phyloP scores from a whole-genome alignment of 2,113 vertebrate species.

The Pampusana beccarii region DNA sequence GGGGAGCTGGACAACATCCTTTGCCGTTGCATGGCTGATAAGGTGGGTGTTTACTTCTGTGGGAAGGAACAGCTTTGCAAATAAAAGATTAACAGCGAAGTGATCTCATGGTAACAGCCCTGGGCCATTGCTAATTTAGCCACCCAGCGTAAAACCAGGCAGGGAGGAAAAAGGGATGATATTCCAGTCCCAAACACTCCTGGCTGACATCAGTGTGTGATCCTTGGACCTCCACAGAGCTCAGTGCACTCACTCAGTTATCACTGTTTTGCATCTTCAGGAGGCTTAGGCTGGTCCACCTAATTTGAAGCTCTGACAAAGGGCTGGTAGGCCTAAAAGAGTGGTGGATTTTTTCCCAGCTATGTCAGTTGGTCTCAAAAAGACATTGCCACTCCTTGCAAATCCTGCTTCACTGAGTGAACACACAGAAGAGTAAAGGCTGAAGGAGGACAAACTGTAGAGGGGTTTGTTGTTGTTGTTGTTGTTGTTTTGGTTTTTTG shows the following conservation, averaged over 20 bases:
- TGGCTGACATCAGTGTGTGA: background rate
- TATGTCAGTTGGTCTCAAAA: background rate
- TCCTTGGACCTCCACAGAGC: background rate
- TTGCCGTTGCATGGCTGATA: conserved; percentile 12
- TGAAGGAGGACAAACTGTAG: background rate
- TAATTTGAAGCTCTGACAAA: background rate
- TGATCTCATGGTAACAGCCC: background rate
- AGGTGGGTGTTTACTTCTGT: conserved; percentile 41
- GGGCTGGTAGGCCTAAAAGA: background rate
- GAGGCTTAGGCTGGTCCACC: background rate
- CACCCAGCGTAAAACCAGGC: background rate
- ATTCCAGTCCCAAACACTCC: background rate
- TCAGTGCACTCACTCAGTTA: background rate
- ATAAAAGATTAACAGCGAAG: conserved; percentile 48
- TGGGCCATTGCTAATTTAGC: background rate
- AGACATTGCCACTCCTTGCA: background rate
- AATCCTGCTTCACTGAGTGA: background rate
- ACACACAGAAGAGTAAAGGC: background rate
- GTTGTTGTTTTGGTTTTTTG: too few relatives aligned
- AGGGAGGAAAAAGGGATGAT: background rate
- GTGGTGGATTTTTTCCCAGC: background rate
- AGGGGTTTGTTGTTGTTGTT: too few relatives aligned
- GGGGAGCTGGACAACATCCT: conserved; percentile 26
- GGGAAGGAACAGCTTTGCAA: conserved; percentile 53
- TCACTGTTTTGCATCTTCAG: background rate